phyloP scores from a whole-genome alignment of 2,888 invertebrate species.

The Scaptomyza cyrtandrae region DNA sequence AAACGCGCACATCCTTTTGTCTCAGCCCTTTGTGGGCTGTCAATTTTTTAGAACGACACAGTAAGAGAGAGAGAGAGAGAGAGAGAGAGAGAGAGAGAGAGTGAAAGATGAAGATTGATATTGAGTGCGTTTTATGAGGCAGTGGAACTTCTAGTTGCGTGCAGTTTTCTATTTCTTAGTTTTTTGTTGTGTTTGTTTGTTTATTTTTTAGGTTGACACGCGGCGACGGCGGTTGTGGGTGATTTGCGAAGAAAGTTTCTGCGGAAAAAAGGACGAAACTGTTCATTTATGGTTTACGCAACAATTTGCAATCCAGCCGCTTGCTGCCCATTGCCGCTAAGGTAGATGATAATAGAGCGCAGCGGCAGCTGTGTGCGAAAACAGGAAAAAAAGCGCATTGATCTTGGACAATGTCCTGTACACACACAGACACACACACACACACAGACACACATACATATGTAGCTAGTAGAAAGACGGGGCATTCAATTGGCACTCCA shows the following conservation, averaged over 20 bases:
- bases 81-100: background rate
- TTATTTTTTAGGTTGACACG: conserved; percentile 73
- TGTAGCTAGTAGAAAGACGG: background rate
- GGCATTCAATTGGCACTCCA: conserved; percentile 56
- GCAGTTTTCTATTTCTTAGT: conserved; percentile 38
- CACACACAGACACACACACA: conserved; percentile 7
- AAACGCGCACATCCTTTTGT: conserved; percentile 44
- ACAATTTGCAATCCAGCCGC: conserved; percentile 34
- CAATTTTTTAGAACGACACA: conserved; percentile 36
- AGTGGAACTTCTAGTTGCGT: conserved; percentile 78
- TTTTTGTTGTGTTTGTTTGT: background rate
- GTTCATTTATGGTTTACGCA: conserved; percentile 64
- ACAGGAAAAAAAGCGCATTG: conserved; percentile 16
- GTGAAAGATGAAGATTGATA: background rate
- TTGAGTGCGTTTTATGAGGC: conserved; percentile 35
- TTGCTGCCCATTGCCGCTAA: conserved; percentile 16
- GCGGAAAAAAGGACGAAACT: conserved; percentile 44
- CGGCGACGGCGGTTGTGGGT: conserved; percentile 55
- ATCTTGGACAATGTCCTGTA: conserved; percentile 39
- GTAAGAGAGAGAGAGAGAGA: background rate
- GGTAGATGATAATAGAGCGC: conserved; percentile 2
- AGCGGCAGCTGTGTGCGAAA: conserved; percentile 6
- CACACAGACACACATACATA: background rate
- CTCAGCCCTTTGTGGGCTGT: conserved; percentile 51
- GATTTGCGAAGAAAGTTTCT: conserved; percentile 35